Percentiles rank a stretch among this genome's conserved stretches.
Conservation (phyloP, 2,888 invertebrate genomes). For the Craniophora ligustri region DNA sequence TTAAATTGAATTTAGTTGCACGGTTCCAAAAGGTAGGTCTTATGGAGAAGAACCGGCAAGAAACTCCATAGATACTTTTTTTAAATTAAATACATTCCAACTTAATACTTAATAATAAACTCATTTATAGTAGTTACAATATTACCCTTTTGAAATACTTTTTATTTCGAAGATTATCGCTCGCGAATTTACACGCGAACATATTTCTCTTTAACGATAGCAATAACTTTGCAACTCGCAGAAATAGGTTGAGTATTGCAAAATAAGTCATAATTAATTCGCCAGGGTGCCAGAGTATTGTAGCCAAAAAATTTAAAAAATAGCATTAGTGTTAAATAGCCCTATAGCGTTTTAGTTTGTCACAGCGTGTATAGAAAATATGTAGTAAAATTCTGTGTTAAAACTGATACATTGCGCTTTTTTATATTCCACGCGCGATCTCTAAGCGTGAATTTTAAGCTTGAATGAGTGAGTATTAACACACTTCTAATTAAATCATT, state of each 20-base stretch:
- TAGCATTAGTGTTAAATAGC: conserved; percentile 49
- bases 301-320: conserved; percentile 52
- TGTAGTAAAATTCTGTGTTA: not conserved
- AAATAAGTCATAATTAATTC: conserved; percentile 59
- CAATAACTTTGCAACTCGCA: conserved; percentile 40
- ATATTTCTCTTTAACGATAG: conserved; percentile 40
- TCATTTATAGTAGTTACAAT: no score
- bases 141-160: not conserved
- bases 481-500: no score
- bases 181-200: conserved; percentile 23
- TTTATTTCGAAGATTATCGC: conserved; percentile 25
- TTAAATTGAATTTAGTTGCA: no score
- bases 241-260: conserved; percentile 48
- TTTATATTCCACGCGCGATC: no score
- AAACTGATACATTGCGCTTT: no score
- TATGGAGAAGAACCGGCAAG: no score
- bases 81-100: no score
- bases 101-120: not conserved
- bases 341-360: conserved; percentile 31
- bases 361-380: conserved; percentile 35
- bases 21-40: no score
- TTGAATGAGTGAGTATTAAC: no score
- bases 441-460: no score
- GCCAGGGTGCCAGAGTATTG: conserved; percentile 49
- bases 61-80: no score